Evolutionary conservation across 2,888 invertebrate genomes (phyloP), one percentile per base, ranked within the genome.

Genomic region (Drosophila demipolita): DNA sequence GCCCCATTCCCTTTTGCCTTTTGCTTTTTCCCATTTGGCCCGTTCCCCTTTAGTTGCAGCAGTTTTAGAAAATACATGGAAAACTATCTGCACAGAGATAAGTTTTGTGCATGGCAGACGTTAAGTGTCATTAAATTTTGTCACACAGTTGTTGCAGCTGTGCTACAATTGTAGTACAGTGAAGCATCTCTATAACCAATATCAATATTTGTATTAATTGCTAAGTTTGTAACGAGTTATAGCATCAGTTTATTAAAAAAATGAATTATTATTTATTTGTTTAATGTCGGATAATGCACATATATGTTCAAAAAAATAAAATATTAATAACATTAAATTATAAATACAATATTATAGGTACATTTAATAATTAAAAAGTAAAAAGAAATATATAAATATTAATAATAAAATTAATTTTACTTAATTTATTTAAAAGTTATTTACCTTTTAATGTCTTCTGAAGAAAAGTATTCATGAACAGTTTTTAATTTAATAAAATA

Each of bases 61-160:
- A 74, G 74, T 83, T 85, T 80, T 76, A 76, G 70, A 73, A 72
- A 87, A 75, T 73, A 72, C 82, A 71, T 66, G 64, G 59, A 60
- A 69, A 78, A 75, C 72, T 67, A 66, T 59, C 53, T 64, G 53
- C 63, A 50, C 40, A 72, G 64, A 73, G 64, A 75, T 83, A 75
- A 75, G 72, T 74, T 78, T 78, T 66, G 66, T 69, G 61, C 73
- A 55, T 71, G 64, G 67, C 83, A 82, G 77, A 77, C 70, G 83
- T 77, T 76, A 74, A 76, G 74, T 81, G 80, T 80, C 81, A 83
- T 80, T 83, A 83, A 80, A 82, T 83, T 83, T 62, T 66, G 74
- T 74, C 68, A 68, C 65, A 62, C 80, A 72, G 76, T 73, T 80
- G 77, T 70, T 68, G 67, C 77, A 77, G 62, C 69, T 67, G 68